Evolutionary conservation across 2,113 vertebrate genomes (phyloP), one percentile per base, ranked within the genome.

Genomic region (Oncorhynchus keta): DNA sequence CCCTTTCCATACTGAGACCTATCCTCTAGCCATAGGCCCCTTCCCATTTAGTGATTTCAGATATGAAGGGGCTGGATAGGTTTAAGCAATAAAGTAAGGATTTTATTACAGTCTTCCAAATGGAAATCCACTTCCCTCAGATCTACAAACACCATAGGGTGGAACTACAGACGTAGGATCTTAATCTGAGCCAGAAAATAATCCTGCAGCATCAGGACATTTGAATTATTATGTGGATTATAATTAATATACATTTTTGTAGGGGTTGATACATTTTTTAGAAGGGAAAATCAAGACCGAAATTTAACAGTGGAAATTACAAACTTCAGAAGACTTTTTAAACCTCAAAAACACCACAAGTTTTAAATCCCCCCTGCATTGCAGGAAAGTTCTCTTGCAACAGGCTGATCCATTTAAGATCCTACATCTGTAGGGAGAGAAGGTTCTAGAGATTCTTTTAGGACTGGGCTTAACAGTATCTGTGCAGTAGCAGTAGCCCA

Each of bases 1-100:
- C 74, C 73, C 45, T 12, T 62, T 35, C 73, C 62, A 68, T 57
- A 74, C 57, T 55, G 51, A 55, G 72, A 76, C 72, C 35, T 39
- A 18, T 45, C 22, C 68, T n/a, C 16, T 62, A 22, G 59, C 59
- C 59, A 9, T 62, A 62, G 16, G 16, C 20, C n/a, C 59, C 18
- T 62, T 62, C 59, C 59, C 59, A n/a, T 62, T 62, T 22, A 22
- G 59, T 22, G 7, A n/a, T 62, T 22, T n/a, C 18, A 13, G n/a
- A 62, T 24, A 13, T 62, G 6, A 62, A 22, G n/a, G 7, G 59
- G 16, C 20, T 22, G n/a, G 59, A 62, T 62, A 22, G 20, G 59
- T 62, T 7, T 24, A 62, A 62, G 59, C 8, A 22, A 24, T 22
- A 62, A 24, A 7, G 5, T 16, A 22, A 62, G 22, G n/a, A n/a